A percentile compares a stretch with the other conserved stretches of the same genome.
Conservation (phyloP, 2,888 invertebrate genomes). For the Colletes collaris region DNA sequence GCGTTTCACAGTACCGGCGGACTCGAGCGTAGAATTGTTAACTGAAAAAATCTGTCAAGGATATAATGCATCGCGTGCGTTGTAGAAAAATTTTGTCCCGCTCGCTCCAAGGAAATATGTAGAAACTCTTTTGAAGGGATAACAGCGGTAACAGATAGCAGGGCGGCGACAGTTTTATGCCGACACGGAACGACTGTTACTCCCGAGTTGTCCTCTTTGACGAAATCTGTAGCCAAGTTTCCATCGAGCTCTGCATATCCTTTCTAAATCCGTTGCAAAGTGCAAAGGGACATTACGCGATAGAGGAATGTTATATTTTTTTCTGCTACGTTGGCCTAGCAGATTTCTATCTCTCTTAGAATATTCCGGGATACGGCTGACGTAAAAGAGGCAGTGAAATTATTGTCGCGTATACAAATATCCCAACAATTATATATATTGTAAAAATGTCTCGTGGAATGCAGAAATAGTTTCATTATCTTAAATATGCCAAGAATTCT, state of each 20-base stretch:
- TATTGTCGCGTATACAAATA: no score
- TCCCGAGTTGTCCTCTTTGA: constrained; percentile 37
- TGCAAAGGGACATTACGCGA: constrained; percentile 22
- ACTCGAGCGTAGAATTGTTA: constrained; percentile 21
- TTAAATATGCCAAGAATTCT: no score
- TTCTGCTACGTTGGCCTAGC: constrained; percentile 1
- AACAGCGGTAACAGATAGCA: constrained; percentile 50
- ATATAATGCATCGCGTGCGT: constrained; percentile 32
- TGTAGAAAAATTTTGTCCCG: constrained; percentile 4
- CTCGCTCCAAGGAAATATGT: constrained; percentile 32
- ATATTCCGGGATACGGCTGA: background rate
- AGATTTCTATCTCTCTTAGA: constrained; percentile 15
- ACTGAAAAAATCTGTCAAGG: constrained; percentile 46
- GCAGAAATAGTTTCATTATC: no score
- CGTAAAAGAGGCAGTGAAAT: no score
- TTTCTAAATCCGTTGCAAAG: constrained; percentile 34
- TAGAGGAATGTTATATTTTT: constrained; percentile 8
- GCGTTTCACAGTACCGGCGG: constrained; percentile 8
- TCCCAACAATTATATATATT: no score
- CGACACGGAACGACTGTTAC: constrained; percentile 51
- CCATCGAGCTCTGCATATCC: constrained; percentile 18
- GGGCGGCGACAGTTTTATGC: constrained; percentile 42
- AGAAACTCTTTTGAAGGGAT: constrained; percentile 46
- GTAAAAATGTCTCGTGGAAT: no score
- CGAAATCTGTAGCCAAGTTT: constrained; percentile 50